These are phyloP conservation scores for Drosophila micromelanica DNA, from an alignment of 1,140 invertebrate genomes.

Conservation along the genomic window DNA sequence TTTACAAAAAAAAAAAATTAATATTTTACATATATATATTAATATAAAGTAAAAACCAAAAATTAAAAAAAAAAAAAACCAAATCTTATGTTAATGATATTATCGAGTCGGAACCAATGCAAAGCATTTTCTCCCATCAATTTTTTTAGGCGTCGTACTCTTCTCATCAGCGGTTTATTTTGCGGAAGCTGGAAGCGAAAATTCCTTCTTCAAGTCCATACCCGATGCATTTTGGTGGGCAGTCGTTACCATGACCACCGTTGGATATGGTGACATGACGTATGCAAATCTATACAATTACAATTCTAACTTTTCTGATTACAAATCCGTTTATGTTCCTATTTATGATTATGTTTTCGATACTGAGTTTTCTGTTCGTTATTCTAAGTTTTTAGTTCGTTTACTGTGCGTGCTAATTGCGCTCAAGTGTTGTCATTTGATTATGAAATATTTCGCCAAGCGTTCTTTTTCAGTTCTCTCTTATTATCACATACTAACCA, in stretches of 20 bases:
- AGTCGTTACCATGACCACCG: slow-evolving; percentile 99
- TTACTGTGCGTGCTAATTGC: slow-evolving; percentile 24
- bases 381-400: slow-evolving; percentile 29
- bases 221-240: slow-evolving; percentile 99
- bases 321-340: slow-evolving; percentile 40
- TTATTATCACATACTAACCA: slow-evolving; percentile 32
- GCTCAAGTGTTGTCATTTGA: slow-evolving; percentile 33
- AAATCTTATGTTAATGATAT: slow-evolving; percentile 35
- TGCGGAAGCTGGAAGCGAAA: slow-evolving; percentile 98
- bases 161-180: slow-evolving; percentile 99
- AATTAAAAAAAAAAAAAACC: slow-evolving; percentile 27
- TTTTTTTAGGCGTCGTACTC: slow-evolving; percentile 98
- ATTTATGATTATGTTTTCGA: slow-evolving; percentile 28
- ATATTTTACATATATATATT: slow-evolving; percentile 12
- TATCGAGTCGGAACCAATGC: slow-evolving; percentile 75
- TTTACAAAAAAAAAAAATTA: slow-evolving; percentile 28
- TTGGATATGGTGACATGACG: slow-evolving; percentile 99
- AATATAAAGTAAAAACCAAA: slow-evolving; percentile 40
- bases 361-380: slow-evolving; percentile 24
- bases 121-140: slow-evolving; percentile 84
- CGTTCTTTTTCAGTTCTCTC: slow-evolving; percentile 26
- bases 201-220: slow-evolving; percentile 99
- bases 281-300: slow-evolving; percentile 88
- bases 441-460: slow-evolving; percentile 29
- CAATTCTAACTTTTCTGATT: slow-evolving; percentile 75